phyloP scores from a whole-genome alignment of 2,888 invertebrate species.

The Merodon equestris region DNA sequence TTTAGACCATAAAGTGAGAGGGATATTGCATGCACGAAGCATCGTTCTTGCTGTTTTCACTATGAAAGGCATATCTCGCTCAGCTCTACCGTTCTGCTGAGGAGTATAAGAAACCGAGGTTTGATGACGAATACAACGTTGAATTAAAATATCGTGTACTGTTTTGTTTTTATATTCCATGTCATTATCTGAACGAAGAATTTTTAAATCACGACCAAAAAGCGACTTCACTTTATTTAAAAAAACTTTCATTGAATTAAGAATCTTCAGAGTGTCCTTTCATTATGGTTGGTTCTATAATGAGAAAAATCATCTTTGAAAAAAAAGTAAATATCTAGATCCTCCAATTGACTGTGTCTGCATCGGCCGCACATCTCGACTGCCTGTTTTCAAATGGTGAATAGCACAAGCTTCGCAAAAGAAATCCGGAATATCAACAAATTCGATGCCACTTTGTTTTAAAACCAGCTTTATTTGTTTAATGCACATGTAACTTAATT shows the following conservation, averaged over 20 bases:
- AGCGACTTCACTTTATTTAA: too few relatives aligned
- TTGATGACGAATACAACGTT: constrained; percentile 52
- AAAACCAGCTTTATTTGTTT: too few relatives aligned
- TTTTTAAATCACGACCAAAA: background rate
- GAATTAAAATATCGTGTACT: background rate
- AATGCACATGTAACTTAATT: too few relatives aligned
- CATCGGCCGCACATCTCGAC: constrained; percentile 67
- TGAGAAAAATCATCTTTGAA: constrained; percentile 68
- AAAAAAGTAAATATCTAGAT: constrained; percentile 65
- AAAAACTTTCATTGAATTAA: background rate
- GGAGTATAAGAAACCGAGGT: constrained; percentile 60
- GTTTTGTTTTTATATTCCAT: background rate
- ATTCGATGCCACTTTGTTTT: too few relatives aligned
- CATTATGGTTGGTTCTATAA: constrained; percentile 60
- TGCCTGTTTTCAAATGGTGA: constrained; percentile 49
- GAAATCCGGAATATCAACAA: too few relatives aligned
- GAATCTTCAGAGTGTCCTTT: constrained; percentile 62
- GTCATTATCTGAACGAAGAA: background rate
- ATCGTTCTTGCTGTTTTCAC: constrained; percentile 66
- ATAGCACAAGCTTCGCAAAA: constrained; percentile 69
- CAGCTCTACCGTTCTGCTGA: constrained; percentile 74
- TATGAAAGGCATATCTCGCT: constrained; percentile 74
- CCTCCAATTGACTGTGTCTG: constrained; percentile 64
- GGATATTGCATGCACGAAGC: constrained; percentile 65
- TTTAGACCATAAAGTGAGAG: constrained; percentile 72